Percentiles rank a stretch among this genome's conserved stretches.
Evolutionary conservation across 2,888 invertebrate species (phyloP).

Genomic region (Drosophila borborema): DNA sequence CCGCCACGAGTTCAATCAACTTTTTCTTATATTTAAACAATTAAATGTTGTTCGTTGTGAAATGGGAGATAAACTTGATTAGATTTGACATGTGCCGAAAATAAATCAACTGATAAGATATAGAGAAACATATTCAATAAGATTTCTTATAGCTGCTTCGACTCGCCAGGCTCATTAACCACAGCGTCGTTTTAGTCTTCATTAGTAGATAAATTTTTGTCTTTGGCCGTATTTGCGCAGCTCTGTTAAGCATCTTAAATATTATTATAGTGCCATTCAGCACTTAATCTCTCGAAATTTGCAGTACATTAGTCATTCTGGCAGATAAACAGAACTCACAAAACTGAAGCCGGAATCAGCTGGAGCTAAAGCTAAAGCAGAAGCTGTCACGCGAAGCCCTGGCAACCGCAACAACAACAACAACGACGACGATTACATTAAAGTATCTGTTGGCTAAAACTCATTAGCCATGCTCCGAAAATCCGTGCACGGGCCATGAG

Average conservation of each 20-base stretch:
- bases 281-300: constrained; percentile 31
- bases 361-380: constrained; percentile 3
- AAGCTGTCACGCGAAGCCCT: constrained; percentile 35
- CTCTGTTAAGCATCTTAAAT: neutral
- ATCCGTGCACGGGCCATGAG: constrained; percentile 33
- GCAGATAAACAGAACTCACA: constrained; percentile 24
- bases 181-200: neutral
- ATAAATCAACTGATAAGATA: neutral
- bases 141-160: neutral
- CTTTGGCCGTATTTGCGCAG: neutral
- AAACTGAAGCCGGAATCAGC: constrained; percentile 18
- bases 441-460: constrained; percentile 33
- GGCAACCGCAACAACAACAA: constrained; percentile 2
- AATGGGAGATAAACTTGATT: neutral
- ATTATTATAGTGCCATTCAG: constrained; percentile 12
- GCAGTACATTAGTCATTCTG: constrained; percentile 38
- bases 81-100: constrained; percentile 4
- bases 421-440: constrained; percentile 2
- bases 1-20: constrained; percentile 44
- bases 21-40: constrained; percentile 20
- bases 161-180: neutral
- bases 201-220: neutral
- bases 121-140: neutral
- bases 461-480: constrained; percentile 54
- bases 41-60: constrained; percentile 1